Base-by-base conservation (phyloP, 2,888 invertebrate genomes). In the Drosophila merina region DNA sequence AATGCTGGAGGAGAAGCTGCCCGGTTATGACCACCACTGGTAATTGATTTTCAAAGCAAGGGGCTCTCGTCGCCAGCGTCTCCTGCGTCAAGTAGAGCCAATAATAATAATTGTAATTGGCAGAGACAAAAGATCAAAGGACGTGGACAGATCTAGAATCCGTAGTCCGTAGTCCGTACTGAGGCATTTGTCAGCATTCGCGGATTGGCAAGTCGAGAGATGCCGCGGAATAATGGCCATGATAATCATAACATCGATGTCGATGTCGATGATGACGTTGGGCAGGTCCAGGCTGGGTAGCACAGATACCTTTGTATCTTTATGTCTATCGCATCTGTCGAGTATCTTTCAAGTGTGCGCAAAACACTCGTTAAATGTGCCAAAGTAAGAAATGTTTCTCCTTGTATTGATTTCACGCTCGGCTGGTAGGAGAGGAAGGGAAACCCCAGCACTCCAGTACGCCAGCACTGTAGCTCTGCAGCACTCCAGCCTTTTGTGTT, bases 331-430 rank as follows among this genome's bases (percentile, higher is more conserved):
- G 60, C 31, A 49, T 50, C 59, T 44, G 69, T 44, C 57, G 38
- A 55, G 44, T 60, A 72, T 76, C 31, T 71, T 63, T 85, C 68
- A 77, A 81, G 86, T 79, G 75, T 83, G 86, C 86, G 68, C 84
- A 86, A 86, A 80, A 77, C 86, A 86, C 84, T 82, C 84, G 86
- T 82, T 82, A 82, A 82, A 82, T 82, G 82, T 82, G 86, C 86
- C 86, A 82, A 82, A 86, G 82, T 77, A 83, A 86, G 81, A 83
- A 84, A 82, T 76, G 81, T 54, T 55, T 66, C 38, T 36, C 50
- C 42, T 51, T 42, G 74, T 73, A 73, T 73, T 73, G 73, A 73
- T 73, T 73, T 73, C 73, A 60, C 63, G 12, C 26, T 12, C 20
- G 20, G 30, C 45, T 9, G 59, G 20, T 20, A 20, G 20, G 50